Percentiles rank a stretch among this genome's conserved stretches.
Evolutionary conservation across 2,797 vertebrate species (phyloP).

Genomic region (Pempheris klunzingeri): DNA sequence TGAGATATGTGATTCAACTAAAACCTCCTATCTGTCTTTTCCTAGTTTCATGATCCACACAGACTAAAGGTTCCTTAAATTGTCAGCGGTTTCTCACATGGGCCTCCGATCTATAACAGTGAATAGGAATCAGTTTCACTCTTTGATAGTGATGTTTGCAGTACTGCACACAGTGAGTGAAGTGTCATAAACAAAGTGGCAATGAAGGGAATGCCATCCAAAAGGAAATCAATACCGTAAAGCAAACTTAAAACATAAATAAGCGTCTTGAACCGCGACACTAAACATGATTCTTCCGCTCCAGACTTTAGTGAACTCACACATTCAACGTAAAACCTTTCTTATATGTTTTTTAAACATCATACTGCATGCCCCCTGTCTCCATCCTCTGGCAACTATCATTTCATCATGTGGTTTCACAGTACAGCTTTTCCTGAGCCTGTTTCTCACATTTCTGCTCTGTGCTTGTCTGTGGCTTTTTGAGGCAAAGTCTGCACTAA

Average conservation of each 20-base stretch:
- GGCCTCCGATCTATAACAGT: background rate
- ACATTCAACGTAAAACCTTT: background rate
- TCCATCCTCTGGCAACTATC: constrained; percentile 22
- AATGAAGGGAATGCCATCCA: background rate
- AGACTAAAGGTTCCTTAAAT: background rate
- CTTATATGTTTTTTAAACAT: background rate
- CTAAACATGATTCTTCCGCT: background rate
- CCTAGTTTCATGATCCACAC: background rate
- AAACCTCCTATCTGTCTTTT: background rate
- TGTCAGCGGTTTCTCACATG: background rate
- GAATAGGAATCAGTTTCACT: background rate
- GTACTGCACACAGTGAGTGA: background rate
- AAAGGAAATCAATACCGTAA: constrained; percentile 1
- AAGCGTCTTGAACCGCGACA: background rate
- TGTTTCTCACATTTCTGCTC: constrained; percentile 25
- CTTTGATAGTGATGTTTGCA: background rate
- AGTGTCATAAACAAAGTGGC: background rate
- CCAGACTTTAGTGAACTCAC: background rate
- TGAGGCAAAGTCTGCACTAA: constrained; percentile 41
- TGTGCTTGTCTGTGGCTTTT: constrained; percentile 43
- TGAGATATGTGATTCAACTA: background rate
- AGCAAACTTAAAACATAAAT: background rate
- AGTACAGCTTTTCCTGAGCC: constrained; percentile 6
- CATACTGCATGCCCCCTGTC: constrained; percentile 41
- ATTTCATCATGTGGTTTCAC: constrained; percentile 13